These are phyloP conservation scores for Cyprinella venusta DNA, from an alignment of 2,797 vertebrate species.

Conservation along the genomic window DNA sequence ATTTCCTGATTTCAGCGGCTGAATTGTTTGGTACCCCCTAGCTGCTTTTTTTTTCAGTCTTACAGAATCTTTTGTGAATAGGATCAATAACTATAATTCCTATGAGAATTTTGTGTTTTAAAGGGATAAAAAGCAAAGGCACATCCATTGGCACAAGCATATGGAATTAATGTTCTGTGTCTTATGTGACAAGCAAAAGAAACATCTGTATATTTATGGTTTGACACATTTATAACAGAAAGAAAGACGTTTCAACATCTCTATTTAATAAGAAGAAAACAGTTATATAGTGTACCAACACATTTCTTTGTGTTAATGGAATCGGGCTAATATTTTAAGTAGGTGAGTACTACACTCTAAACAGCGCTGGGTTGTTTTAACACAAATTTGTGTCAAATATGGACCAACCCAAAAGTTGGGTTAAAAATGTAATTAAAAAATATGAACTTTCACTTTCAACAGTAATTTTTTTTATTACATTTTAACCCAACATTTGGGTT, in stretches of 20 bases:
- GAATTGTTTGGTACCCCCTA: constrained; percentile 50
- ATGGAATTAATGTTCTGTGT: neutral
- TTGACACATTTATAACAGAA: neutral
- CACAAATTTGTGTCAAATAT: no score
- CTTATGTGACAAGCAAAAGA: neutral
- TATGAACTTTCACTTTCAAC: no score
- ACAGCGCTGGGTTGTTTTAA: no score
- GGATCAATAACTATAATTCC: constrained; percentile 14
- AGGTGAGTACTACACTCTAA: no score
- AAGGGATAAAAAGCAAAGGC: neutral
- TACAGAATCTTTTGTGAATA: neutral
- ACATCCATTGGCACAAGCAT: constrained; percentile 6
- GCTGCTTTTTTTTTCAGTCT: neutral
- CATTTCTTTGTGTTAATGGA: neutral
- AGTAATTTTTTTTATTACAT: no score
- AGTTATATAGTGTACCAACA: no score
- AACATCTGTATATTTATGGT: neutral
- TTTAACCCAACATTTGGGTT: no score
- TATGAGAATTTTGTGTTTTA: neutral
- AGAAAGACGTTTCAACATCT: neutral
- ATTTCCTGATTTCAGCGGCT: constrained; percentile 59
- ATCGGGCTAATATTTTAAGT: neutral
- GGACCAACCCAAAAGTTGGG: no score
- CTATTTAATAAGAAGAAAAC: neutral
- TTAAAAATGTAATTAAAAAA: no score